These are phyloP conservation scores for Myotis pilosus DNA, from an alignment of 2,797 vertebrate species.

Conservation along the genomic window DNA sequence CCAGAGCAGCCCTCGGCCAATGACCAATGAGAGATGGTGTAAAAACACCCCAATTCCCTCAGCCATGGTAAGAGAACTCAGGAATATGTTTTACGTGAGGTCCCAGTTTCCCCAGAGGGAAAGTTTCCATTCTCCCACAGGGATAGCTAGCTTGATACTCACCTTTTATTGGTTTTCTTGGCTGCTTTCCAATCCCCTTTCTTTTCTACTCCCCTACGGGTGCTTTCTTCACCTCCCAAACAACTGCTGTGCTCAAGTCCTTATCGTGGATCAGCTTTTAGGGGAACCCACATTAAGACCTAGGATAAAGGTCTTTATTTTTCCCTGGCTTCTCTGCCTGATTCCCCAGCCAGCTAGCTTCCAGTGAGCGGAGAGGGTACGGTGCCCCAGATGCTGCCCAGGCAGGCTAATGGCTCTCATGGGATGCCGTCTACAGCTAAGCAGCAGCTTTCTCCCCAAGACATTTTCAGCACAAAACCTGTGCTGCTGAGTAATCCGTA, in stretches of 20 bases:
- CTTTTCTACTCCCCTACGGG: not conserved
- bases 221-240: not conserved
- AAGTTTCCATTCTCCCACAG: not conserved
- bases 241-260: not conserved
- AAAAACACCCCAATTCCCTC: not conserved
- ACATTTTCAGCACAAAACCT: not conserved
- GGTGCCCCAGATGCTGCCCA: not conserved
- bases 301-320: not conserved
- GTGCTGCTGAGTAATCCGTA: conserved; percentile 1
- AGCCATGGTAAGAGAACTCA: not conserved
- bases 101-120: not conserved
- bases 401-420: not conserved
- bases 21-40: not conserved
- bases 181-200: not conserved
- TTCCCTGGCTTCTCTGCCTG: not conserved
- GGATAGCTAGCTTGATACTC: not conserved
- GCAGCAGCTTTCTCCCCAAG: not conserved
- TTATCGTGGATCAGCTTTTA: not conserved
- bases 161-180: not conserved
- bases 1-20: not conserved
- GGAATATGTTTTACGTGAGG: not conserved
- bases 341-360: not conserved
- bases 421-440: not conserved
- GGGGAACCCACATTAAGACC: not conserved
- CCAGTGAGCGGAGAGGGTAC: not conserved